Evolutionary conservation across 2,113 vertebrate genomes (phyloP).

Genomic region (Poeciliopsis retropinna): DNA sequence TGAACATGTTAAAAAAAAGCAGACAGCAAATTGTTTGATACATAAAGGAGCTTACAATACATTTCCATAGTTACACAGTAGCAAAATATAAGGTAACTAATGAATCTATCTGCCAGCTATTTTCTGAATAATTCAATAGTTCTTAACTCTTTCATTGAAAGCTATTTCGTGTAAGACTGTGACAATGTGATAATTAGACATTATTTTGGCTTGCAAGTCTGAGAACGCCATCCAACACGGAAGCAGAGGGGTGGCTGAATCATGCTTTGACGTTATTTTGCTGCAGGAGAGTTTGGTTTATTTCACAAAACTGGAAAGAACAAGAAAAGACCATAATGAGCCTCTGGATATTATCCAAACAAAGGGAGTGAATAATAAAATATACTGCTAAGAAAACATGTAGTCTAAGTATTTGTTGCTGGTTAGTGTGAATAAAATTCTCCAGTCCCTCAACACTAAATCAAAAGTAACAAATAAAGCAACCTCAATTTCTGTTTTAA

Average conservation of each 20-base stretch:
- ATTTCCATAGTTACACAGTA: not conserved
- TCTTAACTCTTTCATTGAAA: not conserved
- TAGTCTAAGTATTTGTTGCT: no score
- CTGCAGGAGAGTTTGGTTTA: not conserved
- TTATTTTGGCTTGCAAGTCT: not conserved
- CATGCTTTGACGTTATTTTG: not conserved
- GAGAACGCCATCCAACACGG: not conserved
- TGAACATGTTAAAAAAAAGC: not conserved
- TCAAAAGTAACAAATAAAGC: no score
- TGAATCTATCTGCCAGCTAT: not conserved
- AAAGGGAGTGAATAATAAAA: no score
- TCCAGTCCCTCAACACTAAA: no score
- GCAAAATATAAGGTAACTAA: not conserved
- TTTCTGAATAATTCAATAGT: not conserved
- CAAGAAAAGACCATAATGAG: no score
- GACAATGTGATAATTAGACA: not conserved
- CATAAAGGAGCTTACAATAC: not conserved
- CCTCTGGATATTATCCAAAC: no score
- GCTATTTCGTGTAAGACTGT: not conserved
- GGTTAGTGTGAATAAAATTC: no score
- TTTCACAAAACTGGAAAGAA: not conserved
- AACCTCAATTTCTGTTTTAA: no score
- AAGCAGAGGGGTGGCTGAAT: not conserved
- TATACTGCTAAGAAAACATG: no score
- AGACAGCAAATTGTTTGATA: not conserved